Conservation (phyloP, 2,797 vertebrate genomes). For the Gouania willdenowi region DNA sequence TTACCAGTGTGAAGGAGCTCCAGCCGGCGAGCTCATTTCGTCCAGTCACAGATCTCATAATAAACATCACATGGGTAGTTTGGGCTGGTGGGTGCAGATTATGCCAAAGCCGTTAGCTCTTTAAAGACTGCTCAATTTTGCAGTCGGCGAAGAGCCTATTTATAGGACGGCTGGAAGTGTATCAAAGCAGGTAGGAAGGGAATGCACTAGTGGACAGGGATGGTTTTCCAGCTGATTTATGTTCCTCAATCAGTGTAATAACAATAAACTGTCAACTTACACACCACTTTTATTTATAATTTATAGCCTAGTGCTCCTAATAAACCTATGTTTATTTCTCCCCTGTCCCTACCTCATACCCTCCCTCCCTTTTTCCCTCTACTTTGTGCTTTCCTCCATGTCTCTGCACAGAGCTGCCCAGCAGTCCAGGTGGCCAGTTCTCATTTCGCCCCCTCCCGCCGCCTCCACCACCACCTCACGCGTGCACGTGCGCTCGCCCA, state of each 20-base stretch:
- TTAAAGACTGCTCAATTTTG: slow-evolving; percentile 64
- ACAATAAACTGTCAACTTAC: slow-evolving; percentile 67
- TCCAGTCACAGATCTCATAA: slow-evolving; percentile 63
- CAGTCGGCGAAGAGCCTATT: slow-evolving; percentile 62
- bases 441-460: slow-evolving; percentile 91
- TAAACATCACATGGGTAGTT: slow-evolving; percentile 75
- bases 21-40: slow-evolving; percentile 65
- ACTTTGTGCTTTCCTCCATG: slow-evolving; percentile 8
- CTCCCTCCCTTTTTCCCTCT: not conserved
- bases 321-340: slow-evolving; percentile 61
- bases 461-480: slow-evolving; percentile 86
- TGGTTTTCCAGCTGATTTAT: slow-evolving; percentile 62
- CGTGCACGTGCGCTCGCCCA: slow-evolving; percentile 88
- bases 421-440: slow-evolving; percentile 90
- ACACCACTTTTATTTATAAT: slow-evolving; percentile 63
- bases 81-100: slow-evolving; percentile 70
- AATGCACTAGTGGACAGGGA: slow-evolving; percentile 42
- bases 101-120: slow-evolving; percentile 68
- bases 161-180: slow-evolving; percentile 60
- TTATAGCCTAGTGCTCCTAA: slow-evolving; percentile 55
- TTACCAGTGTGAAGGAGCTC: slow-evolving; percentile 61
- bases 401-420: slow-evolving; percentile 80
- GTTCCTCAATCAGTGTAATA: slow-evolving; percentile 68
- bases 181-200: slow-evolving; percentile 59
- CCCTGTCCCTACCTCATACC: slow-evolving; percentile 12